These are phyloP conservation scores for Cephus pulcher DNA, from an alignment of 2,888 invertebrate genomes.

Conservation along the genomic window DNA sequence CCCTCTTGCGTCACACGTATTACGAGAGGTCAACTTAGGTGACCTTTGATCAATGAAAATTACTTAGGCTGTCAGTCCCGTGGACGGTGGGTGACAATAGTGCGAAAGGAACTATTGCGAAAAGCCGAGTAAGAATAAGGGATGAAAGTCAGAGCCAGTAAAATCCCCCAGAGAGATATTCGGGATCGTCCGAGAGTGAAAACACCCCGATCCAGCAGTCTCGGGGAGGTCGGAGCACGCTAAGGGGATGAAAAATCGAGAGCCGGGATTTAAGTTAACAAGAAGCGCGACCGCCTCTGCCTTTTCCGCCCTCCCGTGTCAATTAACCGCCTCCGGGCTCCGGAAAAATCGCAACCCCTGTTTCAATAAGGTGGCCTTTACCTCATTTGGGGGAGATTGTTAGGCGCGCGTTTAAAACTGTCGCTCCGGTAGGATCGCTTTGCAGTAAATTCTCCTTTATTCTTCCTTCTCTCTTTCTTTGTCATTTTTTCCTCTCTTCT, in stretches of 20 bases:
- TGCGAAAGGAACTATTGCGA: background rate
- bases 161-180: background rate
- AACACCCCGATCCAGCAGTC: conserved; percentile 50
- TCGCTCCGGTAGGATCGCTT: conserved; percentile 59
- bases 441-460: conserved; percentile 53
- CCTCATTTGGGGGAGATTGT: conserved; percentile 66
- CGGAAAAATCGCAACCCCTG: conserved; percentile 66
- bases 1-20: background rate
- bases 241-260: conserved; percentile 64
- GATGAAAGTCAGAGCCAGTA: background rate
- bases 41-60: background rate
- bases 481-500: background rate
- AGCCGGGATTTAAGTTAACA: conserved; percentile 64
- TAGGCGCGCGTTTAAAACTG: conserved; percentile 61
- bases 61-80: background rate
- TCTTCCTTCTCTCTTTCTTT: background rate
- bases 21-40: background rate
- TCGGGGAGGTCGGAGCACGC: conserved; percentile 41
- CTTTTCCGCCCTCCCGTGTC: conserved; percentile 55
- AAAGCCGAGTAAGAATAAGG: background rate
- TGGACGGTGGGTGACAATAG: background rate
- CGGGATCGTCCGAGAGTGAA: conserved; percentile 48
- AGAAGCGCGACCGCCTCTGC: conserved; percentile 46
- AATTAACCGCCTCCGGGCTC: conserved; percentile 63
- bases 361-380: conserved; percentile 67